phyloP scores from a whole-genome alignment of 2,888 invertebrate species.

The Scaptomyza cyrtandrae region DNA sequence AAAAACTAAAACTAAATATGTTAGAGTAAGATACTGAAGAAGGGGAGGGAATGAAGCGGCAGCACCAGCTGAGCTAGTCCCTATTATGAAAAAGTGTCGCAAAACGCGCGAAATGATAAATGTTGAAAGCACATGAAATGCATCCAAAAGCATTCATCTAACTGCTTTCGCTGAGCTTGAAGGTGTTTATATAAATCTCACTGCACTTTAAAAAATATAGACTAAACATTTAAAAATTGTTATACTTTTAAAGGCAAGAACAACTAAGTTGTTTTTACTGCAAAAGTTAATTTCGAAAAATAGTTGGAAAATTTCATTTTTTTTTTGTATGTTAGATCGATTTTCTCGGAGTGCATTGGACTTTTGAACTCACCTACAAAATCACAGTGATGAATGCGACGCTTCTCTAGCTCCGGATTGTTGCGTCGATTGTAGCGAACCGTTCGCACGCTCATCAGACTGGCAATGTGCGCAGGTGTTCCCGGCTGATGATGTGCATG shows the following conservation, averaged over 20 bases:
- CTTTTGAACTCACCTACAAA: slow-evolving; percentile 90
- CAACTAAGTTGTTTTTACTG: too few species aligned
- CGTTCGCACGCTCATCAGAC: slow-evolving; percentile 83
- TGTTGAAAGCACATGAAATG: slow-evolving; percentile 59
- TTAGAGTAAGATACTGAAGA: not conserved
- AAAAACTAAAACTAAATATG: slow-evolving; percentile 8
- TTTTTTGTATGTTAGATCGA: not conserved
- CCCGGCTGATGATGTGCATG: slow-evolving; percentile 75
- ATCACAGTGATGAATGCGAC: slow-evolving; percentile 98
- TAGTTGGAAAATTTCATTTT: too few species aligned
- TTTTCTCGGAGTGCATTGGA: too few species aligned
- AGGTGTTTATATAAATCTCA: slow-evolving; percentile 3
- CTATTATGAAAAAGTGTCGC: slow-evolving; percentile 75
- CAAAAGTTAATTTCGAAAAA: too few species aligned
- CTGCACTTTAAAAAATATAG: not conserved
- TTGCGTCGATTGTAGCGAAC: slow-evolving; percentile 96
- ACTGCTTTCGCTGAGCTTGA: slow-evolving; percentile 3
- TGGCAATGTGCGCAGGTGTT: slow-evolving; percentile 82
- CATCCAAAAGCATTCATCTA: slow-evolving; percentile 58
- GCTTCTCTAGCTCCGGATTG: slow-evolving; percentile 97
- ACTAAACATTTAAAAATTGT: not conserved
- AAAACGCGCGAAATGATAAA: slow-evolving; percentile 75
- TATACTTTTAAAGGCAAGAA: not conserved
- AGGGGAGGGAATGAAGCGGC: not conserved
- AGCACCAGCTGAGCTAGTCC: slow-evolving; percentile 4